Evolutionary conservation across 1,140 invertebrate genomes (phyloP), one percentile per base, ranked within the genome.

Genomic region (Atta colombica): DNA sequence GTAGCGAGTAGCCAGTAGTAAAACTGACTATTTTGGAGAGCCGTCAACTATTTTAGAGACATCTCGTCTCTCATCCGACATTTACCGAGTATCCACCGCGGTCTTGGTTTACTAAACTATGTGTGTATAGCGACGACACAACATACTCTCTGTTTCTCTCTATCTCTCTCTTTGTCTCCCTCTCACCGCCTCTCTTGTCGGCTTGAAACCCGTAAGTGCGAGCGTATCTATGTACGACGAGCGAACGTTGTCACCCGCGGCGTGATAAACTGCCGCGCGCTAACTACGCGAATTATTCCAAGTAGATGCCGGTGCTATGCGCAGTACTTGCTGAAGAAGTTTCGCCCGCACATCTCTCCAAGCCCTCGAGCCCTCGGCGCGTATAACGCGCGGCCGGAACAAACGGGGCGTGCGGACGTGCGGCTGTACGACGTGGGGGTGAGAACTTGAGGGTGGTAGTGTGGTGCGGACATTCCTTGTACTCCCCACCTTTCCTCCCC

Each of bases 201-300:
- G 21, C 18, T 51, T 51, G 66, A 35, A 28, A 49, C 12, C 63
- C 77, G 58, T 77, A 65, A 35, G 68, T 86, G 86, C 88, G 45
- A 84, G 61, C 68, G 31, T 82, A 69, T 63, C 51, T 53, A 49
- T 77, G 65, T 82, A 66, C 28, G 77, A 78, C 55, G 55, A 82
- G 65, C 77, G 71, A 87, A 74, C 60, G 85, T 85, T 90, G 88
- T 90, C 92, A 89, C 90, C 68, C 77, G 72, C 89, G 89, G 85
- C 80, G 91, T 93, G 92, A 93, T 93, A 93, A 93, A 93, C 88
- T 92, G 85, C 87, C 84, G 78, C 39, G 78, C 86, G 89, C 89
- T 93, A 93, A 93, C 93, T 92, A 92, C 90, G 87, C 89, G 90
- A 93, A 93, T 93, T 93, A 93, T 93, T 93, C 91, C 92, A 92